Conservation (phyloP, 2,797 vertebrate species). For the Furcifer pardalis region DNA sequence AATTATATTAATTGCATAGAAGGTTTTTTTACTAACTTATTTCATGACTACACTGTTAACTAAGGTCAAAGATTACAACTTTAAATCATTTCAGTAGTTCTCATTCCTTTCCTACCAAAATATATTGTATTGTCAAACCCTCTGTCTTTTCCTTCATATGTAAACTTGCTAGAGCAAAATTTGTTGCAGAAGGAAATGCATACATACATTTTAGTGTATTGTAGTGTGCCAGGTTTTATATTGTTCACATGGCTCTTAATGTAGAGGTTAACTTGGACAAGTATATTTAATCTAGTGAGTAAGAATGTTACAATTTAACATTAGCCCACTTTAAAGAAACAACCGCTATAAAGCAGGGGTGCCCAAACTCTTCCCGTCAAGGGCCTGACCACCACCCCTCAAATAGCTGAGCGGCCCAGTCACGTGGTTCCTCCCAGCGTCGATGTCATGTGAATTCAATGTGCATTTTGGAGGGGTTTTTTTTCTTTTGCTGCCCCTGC, state of each 20-base stretch:
- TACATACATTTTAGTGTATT: not conserved
- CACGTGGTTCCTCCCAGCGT: too few species aligned
- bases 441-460: too few species aligned
- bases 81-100: conserved; percentile 22
- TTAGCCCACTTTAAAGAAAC: not conserved
- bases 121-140: not conserved
- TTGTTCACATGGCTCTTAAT: not conserved
- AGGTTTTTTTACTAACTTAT: conserved; percentile 16
- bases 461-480: too few species aligned
- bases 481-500: too few species aligned
- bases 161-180: conserved; percentile 10
- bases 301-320: conserved; percentile 11
- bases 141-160: conserved; percentile 37
- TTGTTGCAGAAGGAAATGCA: not conserved
- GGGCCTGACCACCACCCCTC: too few species aligned
- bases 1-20: not conserved
- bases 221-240: not conserved
- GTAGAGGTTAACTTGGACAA: not conserved
- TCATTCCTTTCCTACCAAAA: conserved; percentile 31
- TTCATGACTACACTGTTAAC: conserved; percentile 18
- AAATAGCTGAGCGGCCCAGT: too few species aligned
- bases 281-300: not conserved
- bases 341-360: conserved; percentile 17
- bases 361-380: too few species aligned
- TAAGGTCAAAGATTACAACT: conserved; percentile 12